phyloP scores from a whole-genome alignment of 2,797 vertebrate species.

The Bovichtus diacanthus region DNA sequence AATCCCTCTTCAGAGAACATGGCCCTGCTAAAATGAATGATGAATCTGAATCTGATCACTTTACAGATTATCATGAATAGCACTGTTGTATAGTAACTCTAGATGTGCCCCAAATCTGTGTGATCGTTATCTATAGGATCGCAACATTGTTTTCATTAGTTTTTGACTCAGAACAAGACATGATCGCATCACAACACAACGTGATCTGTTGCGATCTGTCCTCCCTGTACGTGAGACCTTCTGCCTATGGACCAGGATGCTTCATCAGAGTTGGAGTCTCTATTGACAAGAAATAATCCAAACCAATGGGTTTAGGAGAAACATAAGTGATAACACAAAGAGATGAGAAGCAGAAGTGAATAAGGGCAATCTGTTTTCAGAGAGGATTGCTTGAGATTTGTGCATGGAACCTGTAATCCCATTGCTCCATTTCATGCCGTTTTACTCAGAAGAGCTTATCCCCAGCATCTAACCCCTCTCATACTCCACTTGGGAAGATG shows the following conservation, averaged over 20 bases:
- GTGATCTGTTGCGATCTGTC: neutral
- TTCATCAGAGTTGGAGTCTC: neutral
- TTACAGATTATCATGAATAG: neutral
- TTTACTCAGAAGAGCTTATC: constrained; percentile 89
- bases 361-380: constrained; percentile 55
- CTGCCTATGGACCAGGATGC: neutral
- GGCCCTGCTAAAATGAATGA: neutral
- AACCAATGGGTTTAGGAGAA: constrained; percentile 14
- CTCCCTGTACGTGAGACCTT: neutral
- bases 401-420: constrained; percentile 87
- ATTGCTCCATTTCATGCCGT: constrained; percentile 92
- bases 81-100: neutral
- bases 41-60: neutral
- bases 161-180: too few relatives aligned
- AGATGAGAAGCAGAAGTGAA: constrained; percentile 61
- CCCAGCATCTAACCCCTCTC: constrained; percentile 84
- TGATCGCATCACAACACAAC: too few relatives aligned
- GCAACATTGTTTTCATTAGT: neutral
- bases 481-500: constrained; percentile 90
- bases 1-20: neutral
- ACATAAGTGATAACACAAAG: constrained; percentile 49
- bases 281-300: constrained; percentile 15
- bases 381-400: constrained; percentile 80
- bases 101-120: neutral
- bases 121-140: neutral